Evolutionary conservation across 2,888 invertebrate species (phyloP), one percentile per base, ranked within the genome.

Genomic region (Agriopis aurantiaria): DNA sequence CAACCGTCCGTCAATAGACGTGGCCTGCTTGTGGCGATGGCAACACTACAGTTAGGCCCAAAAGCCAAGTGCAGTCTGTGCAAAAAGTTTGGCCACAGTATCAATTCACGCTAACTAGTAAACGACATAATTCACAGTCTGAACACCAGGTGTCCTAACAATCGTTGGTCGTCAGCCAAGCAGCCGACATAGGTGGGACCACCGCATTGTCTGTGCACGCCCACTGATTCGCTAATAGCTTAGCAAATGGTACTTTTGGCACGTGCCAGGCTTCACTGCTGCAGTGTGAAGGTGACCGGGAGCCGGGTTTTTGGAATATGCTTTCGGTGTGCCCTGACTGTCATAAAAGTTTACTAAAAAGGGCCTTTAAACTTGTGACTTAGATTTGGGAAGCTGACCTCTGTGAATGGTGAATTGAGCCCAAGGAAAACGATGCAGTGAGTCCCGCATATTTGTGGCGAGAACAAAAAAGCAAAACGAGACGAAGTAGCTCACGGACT

Each of bases 191-290:
- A 67, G 70, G 66, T 57, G 52, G 66, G 65, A 49, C 70, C 63
- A 70, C 66, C 66, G 65, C 65, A 70, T 70, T 66, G 66, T 69
- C 59, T 60, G 64, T 23, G 61, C 56, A 66, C 70, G 70, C 70
- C 70, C 66, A 70, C 63, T 66, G 70, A 51, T 64, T 69, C 14
- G 64, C 33, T 69, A 69, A 69, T 69, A 23, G 41, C 55, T 12
- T 43, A n/a, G 52, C 48, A 51, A 62, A 48, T 48, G 43, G 63
- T 55, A 45, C 23, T 46, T 52, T 61, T 43, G 61, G 52, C 52
- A 61, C 52, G 61, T 61, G 61, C 43, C 49, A 12, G 14, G 45
- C 55, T 48, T 33, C 23, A 3, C 60, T 11, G 23, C 33, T 9
- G 49, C n/a, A 14, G 40, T 33, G 45, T 41, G 9, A 14, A 55